Evolutionary conservation across 2,888 invertebrate genomes (phyloP).

Genomic region (Temnothorax unifasciatus): DNA sequence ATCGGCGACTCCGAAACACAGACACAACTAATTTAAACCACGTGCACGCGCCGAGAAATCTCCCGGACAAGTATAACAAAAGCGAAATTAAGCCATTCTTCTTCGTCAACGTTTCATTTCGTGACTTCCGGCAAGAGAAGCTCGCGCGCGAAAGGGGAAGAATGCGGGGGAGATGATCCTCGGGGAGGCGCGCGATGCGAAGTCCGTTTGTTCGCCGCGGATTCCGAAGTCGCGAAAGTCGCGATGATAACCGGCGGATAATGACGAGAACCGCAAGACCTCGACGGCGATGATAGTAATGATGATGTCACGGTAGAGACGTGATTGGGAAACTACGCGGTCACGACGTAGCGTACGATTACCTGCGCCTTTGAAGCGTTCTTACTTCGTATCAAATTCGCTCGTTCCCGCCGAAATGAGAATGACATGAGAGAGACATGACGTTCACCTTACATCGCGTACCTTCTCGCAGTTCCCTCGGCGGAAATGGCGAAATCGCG

Average conservation of each 20-base stretch:
- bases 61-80: neutral
- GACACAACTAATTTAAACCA: neutral
- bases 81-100: neutral
- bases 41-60: neutral
- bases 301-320: conserved; percentile 31
- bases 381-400: conserved; percentile 14
- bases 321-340: conserved; percentile 52
- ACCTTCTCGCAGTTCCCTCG: neutral
- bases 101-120: neutral
- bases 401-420: conserved; percentile 7
- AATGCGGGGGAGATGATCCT: neutral
- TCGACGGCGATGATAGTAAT: conserved; percentile 13
- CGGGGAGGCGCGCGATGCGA: neutral
- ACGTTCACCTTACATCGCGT: neutral
- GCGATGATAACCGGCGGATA: conserved; percentile 51
- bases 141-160: neutral
- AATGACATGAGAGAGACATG: neutral
- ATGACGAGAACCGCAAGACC: conserved; percentile 62
- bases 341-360: conserved; percentile 8
- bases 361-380: conserved; percentile 32
- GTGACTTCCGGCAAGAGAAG: conserved; percentile 1
- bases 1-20: conserved; percentile 1
- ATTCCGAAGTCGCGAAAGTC: conserved; percentile 26
- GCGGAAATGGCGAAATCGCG: neutral
- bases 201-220: neutral